Evolutionary conservation across 1,140 invertebrate genomes (phyloP).

Genomic region (Aricia agestis): DNA sequence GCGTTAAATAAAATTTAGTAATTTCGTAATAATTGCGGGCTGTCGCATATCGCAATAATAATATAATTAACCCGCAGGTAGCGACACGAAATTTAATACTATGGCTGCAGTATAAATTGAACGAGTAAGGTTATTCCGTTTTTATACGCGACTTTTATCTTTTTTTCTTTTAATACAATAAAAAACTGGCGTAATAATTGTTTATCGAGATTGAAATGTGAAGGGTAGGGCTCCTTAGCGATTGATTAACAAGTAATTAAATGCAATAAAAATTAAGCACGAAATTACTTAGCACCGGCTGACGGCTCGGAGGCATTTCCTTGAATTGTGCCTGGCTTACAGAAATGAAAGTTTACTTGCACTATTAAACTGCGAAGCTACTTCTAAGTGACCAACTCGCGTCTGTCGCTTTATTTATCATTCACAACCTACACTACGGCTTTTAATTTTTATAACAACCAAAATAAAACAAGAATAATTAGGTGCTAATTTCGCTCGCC

Average conservation of each 20-base stretch:
- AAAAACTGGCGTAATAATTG: conserved; percentile 7
- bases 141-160: not conserved
- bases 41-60: not conserved
- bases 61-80: not conserved
- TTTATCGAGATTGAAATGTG: conserved; percentile 10
- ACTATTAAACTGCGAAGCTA: not conserved
- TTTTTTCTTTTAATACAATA: not conserved
- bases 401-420: no score
- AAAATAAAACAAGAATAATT: no score
- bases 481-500: no score
- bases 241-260: conserved; percentile 16
- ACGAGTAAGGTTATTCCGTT: conserved; percentile 1
- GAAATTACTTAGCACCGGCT: conserved; percentile 12
- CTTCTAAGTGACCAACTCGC: no score
- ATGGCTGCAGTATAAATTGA: not conserved
- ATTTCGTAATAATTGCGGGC: not conserved
- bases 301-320: conserved; percentile 1
- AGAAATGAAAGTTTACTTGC: conserved; percentile 4
- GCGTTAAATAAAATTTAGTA: not conserved
- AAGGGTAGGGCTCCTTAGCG: conserved; percentile 1
- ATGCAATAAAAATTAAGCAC: conserved; percentile 11
- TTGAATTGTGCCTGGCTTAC: not conserved
- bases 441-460: no score
- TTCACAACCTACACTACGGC: no score
- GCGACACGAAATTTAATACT: not conserved